A percentile compares a stretch with the other conserved stretches of the same genome.
phyloP scores from a whole-genome alignment of 2,888 invertebrate species.

The Callimorpha dominula region DNA sequence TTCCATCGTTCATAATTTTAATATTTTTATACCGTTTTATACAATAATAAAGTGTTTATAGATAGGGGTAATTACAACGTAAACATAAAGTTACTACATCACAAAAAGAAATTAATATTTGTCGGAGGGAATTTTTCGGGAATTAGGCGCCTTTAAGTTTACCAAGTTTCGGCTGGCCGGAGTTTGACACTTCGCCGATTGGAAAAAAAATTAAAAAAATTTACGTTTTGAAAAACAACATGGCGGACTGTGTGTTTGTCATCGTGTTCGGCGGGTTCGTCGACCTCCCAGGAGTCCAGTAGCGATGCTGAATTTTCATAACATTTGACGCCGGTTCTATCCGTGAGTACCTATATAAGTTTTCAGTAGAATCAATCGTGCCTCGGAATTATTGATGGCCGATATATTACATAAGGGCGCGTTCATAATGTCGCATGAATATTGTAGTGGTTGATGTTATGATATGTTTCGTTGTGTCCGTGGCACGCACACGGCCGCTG shows the following conservation, averaged over 20 bases:
- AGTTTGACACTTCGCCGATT: constrained; percentile 58
- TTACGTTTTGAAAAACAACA: constrained; percentile 73
- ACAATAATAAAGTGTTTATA: constrained; percentile 85
- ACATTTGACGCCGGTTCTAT: constrained; percentile 83
- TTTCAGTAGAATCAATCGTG: constrained; percentile 48
- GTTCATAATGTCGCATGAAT: constrained; percentile 76
- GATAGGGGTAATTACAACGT: constrained; percentile 80
- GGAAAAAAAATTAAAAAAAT: constrained; percentile 56
- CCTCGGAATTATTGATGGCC: constrained; percentile 70
- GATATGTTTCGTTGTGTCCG: constrained; percentile 51
- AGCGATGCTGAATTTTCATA: constrained; percentile 82
- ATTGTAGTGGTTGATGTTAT: constrained; percentile 70
- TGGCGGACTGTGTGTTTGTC: constrained; percentile 82
- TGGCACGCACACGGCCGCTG: constrained; percentile 65
- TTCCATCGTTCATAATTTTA: constrained; percentile 86
- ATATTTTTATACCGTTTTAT: constrained; percentile 87
- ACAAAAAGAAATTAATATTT: constrained; percentile 39
- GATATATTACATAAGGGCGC: constrained; percentile 70
- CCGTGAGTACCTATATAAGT: constrained; percentile 72
- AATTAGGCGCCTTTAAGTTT: constrained; percentile 57
- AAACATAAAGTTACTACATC: constrained; percentile 55
- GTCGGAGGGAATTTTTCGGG: constrained; percentile 40
- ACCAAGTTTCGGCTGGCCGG: constrained; percentile 50
- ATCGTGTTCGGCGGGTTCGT: constrained; percentile 73
- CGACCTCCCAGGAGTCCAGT: constrained; percentile 69